phyloP scores from a whole-genome alignment of 2,113 vertebrate genomes.

The Mesitornis unicolor region DNA sequence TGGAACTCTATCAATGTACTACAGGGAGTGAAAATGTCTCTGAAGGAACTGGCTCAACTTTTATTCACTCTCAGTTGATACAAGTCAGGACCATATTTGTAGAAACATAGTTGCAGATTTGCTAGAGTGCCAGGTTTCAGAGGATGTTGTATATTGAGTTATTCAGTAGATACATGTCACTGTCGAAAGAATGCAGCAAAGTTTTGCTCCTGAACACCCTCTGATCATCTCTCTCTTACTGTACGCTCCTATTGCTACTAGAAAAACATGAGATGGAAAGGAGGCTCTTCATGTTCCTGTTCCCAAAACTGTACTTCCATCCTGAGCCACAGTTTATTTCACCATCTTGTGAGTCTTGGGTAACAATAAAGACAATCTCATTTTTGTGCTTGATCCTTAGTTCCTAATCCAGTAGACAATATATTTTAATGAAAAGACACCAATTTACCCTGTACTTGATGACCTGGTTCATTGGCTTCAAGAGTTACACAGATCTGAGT shows the following conservation, averaged over 20 bases:
- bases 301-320: not conserved
- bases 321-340: not conserved
- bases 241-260: not conserved
- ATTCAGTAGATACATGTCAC: not conserved
- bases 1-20: not conserved
- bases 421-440: not conserved
- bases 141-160: not conserved
- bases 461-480: not conserved
- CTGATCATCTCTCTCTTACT: not conserved
- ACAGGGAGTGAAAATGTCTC: not conserved
- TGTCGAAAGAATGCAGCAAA: not conserved
- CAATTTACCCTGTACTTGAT: not conserved
- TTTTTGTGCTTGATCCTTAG: not conserved
- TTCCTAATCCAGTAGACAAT: not conserved
- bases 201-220: not conserved
- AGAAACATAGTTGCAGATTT: not conserved
- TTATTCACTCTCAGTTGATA: not conserved
- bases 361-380: not conserved
- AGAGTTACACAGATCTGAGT: not conserved
- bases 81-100: not conserved
- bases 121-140: not conserved
- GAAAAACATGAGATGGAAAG: not conserved
- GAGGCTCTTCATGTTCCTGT: not conserved
- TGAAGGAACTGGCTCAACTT: not conserved
- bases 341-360: not conserved